Evolutionary conservation across 1,140 invertebrate genomes (phyloP), one percentile per base, ranked within the genome.

Genomic region (Drosophila pachea): DNA sequence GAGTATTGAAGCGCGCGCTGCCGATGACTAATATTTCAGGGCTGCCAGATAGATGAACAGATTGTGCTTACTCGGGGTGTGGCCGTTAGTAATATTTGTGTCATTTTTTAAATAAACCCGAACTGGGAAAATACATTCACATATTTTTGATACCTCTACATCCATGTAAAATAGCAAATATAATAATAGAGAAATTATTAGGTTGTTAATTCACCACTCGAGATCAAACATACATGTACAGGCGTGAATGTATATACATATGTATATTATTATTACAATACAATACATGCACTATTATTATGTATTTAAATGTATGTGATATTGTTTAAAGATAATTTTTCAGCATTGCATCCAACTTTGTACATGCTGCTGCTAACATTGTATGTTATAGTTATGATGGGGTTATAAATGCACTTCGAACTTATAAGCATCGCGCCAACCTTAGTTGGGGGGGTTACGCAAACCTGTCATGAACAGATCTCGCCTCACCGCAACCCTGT

Each of bases 1-100:
- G 58, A 68, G 69, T 63, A 67, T 61, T 71, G 50, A 67, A 72
- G 69, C 68, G 68, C 68, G 68, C 68, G 49, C 64, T 58, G 58
- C 31, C 65, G 69, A 62, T 72, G 69, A 72, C 69, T 72, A 72
- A 72, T 58, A 66, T 72, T 62, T 68, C 56, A 72, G 64, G 52
- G 69, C 56, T 72, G 69, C 69, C 64, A 72, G 43, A 72, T 62
- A 33, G 42, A n/a, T 47, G 36, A 9, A 48, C 16, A 55, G n/a
- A 61, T 48, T 61, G 36, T 43, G 50, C 2, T 16, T 43, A 29
- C 45, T 56, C 65, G 42, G 69, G 69, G 69, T 68, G 69, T 68
- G 69, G 64, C 54, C 54, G 48, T 65, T 64, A 64, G 29, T 22
- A 38, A 36, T 35, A 42, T 49, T 38, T 40, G 36, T 36, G 38